Percentiles rank a stretch among this genome's conserved stretches.
phyloP scores from a whole-genome alignment of 2,888 invertebrate species.

The Lepeophtheirus nordmannii region DNA sequence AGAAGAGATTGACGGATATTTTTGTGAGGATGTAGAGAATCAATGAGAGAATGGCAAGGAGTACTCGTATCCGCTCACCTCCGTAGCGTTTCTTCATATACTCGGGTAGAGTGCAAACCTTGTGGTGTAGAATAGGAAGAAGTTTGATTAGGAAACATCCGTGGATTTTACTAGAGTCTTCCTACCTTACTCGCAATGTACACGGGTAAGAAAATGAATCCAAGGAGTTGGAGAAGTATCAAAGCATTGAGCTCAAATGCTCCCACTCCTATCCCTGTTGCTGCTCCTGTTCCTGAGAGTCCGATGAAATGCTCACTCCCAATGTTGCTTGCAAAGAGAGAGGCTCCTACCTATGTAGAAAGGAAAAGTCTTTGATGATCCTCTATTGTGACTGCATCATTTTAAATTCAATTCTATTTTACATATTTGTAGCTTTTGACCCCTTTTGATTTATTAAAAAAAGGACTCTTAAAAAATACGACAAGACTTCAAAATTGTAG shows the following conservation, averaged over 20 bases:
- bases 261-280: constrained; percentile 38
- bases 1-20: too few relatives aligned
- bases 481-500: background rate
- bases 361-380: constrained; percentile 7
- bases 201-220: constrained; percentile 37
- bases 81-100: too few relatives aligned
- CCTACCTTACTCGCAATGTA: constrained; percentile 35
- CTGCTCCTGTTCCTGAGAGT: constrained; percentile 37
- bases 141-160: too few relatives aligned
- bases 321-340: constrained; percentile 37
- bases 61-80: too few relatives aligned
- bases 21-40: too few relatives aligned
- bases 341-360: constrained; percentile 35
- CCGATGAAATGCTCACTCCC: constrained; percentile 39
- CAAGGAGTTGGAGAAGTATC: constrained; percentile 34
- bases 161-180: constrained; percentile 28
- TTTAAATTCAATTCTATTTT: background rate
- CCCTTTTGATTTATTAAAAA: too few relatives aligned
- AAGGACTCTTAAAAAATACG: too few relatives aligned
- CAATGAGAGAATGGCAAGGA: too few relatives aligned
- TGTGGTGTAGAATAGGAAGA: too few relatives aligned
- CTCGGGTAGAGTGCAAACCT: too few relatives aligned
- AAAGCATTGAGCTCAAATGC: constrained; percentile 39
- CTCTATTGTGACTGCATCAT: background rate
- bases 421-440: too few relatives aligned